These are phyloP conservation scores for Mustela nigripes DNA, from an alignment of 2,113 vertebrate genomes.

Conservation along the genomic window DNA sequence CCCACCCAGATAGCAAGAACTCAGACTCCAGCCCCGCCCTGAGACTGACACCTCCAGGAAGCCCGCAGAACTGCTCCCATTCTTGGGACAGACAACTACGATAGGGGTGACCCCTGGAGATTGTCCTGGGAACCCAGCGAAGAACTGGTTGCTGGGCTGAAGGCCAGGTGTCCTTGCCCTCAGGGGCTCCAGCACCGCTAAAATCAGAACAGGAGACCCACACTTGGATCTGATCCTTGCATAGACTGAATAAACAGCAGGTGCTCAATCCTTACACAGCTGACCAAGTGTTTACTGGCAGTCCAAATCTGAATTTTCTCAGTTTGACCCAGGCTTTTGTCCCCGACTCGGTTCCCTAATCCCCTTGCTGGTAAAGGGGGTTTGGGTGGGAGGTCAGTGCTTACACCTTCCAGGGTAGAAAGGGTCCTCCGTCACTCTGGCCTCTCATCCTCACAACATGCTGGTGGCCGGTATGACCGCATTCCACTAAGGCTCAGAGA, in stretches of 20 bases:
- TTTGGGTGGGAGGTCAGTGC: background rate
- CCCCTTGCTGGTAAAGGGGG: background rate
- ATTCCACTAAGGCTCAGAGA: background rate
- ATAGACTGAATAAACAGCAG: background rate
- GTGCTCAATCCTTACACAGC: background rate
- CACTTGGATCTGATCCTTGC: background rate
- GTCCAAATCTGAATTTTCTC: conserved; percentile 1
- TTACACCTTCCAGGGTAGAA: background rate
- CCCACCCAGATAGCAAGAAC: background rate
- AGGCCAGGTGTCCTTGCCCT: background rate
- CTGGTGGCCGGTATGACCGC: background rate
- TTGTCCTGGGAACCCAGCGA: background rate
- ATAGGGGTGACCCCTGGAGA: background rate
- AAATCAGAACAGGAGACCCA: background rate
- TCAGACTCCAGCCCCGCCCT: background rate
- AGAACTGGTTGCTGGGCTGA: background rate
- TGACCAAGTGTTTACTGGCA: background rate
- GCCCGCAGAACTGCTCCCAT: background rate
- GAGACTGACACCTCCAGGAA: background rate
- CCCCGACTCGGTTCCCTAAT: background rate
- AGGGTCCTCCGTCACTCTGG: background rate
- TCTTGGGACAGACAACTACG: background rate
- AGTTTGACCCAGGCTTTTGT: background rate
- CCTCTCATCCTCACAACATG: background rate
- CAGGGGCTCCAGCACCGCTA: background rate